These are phyloP conservation scores for Cenopis cana DNA, from an alignment of 2,888 invertebrate species.

Conservation along the genomic window DNA sequence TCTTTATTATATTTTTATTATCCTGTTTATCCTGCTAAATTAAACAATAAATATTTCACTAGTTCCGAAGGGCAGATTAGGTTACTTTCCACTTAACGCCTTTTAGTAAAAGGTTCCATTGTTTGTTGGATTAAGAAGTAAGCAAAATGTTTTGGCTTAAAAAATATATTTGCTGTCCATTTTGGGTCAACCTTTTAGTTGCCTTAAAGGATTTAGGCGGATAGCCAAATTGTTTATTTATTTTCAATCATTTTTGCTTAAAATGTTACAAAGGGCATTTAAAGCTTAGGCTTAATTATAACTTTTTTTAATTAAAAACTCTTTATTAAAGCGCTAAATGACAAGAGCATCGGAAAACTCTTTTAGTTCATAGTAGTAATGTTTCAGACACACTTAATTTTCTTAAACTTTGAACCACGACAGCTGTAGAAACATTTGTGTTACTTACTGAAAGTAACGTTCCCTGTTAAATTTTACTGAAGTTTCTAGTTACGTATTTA, in stretches of 20 bases:
- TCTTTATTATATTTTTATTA: too few species aligned
- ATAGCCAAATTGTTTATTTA: background rate
- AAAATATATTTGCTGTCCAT: constrained; percentile 1
- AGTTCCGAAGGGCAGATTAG: background rate
- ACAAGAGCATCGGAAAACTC: too few species aligned
- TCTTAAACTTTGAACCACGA: too few species aligned
- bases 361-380: too few species aligned
- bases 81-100: constrained; percentile 2
- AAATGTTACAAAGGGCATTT: background rate
- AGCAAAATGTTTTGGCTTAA: constrained; percentile 1
- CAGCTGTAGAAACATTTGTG: too few species aligned
- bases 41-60: background rate
- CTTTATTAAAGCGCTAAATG: too few species aligned
- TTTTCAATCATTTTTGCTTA: background rate
- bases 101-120: constrained; percentile 1
- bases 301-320: too few species aligned
- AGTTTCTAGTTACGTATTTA: too few species aligned
- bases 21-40: background rate
- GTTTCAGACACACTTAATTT: too few species aligned
- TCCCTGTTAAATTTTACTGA: too few species aligned
- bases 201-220: background rate
- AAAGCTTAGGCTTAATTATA: too few species aligned
- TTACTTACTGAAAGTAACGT: too few species aligned
- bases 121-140: background rate
- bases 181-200: background rate